Evolutionary conservation across 1,140 invertebrate species (phyloP), one percentile per base, ranked within the genome.

Genomic region (Colletes gigas): DNA sequence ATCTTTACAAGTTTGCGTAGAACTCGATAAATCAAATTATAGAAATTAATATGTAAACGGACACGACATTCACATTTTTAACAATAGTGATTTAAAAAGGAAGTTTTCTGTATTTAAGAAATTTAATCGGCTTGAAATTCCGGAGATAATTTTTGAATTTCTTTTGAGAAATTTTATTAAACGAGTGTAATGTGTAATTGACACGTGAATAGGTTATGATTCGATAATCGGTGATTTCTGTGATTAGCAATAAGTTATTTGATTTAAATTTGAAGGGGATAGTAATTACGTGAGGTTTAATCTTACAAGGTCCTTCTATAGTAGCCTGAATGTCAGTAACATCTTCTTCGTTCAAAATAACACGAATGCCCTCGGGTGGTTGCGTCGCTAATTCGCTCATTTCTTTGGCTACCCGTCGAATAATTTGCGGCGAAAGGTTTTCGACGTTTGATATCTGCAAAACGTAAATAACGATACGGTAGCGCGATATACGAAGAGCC

Each of bases 401-500:
- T 94, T 98, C 98, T 92, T 97, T 97, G 41, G 96, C 95, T 62
- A 98, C 96, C 90, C 96, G 95, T 50, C 97, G 93, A 55, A 98
- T 98, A 63, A 97, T 97, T 94, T 98, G 97, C n/a, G 98, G 98
- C 70, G 97, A 97, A 72, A 98, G 93, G 94, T 98, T 98, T 94
- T 98, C 98, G 76, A 98, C 97, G 94, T 98, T 98, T 39, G 96
- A 97, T 93, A 96, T 96, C 95, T 96, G 86, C n/a, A 75, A 93
- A 83, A 8, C 41, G 70, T 59, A n/a, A 80, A 68, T n/a, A 19
- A 15, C 19, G 14, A 12, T n/a, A 39, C 5, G 60, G 60, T 7
- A 19, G 60, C 21, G 62, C 12, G 65, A 14, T 44, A 50, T 4
- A 19, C n/a, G n/a, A n/a, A n/a, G n/a, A n/a, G n/a, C n/a, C n/a